Evolutionary conservation across 2,888 invertebrate species (phyloP).

Genomic region (Scelioninae gen. 2): DNA sequence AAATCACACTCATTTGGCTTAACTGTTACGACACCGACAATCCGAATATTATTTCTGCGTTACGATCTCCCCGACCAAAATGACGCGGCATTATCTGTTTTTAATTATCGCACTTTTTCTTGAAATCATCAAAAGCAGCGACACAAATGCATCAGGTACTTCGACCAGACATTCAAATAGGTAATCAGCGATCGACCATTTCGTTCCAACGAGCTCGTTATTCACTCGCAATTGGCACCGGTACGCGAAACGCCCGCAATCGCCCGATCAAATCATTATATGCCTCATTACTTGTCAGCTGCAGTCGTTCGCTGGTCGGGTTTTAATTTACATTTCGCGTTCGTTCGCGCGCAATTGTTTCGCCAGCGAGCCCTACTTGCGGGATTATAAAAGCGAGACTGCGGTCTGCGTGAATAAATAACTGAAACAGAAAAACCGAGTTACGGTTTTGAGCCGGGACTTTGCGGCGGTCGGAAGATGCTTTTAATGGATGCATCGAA

Average conservation of each 20-base stretch:
- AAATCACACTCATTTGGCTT: too few species aligned
- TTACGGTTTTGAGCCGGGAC: conserved; percentile 20
- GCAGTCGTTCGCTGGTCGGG: conserved; percentile 44
- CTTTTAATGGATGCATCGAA: conserved; percentile 35
- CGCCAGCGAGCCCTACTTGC: conserved; percentile 33
- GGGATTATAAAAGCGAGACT: conserved; percentile 45
- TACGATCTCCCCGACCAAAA: conserved; percentile 15
- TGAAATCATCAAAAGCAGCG: conserved; percentile 37
- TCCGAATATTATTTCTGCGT: conserved; percentile 30
- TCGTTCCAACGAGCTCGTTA: conserved; percentile 63
- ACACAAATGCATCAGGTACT: conserved; percentile 33
- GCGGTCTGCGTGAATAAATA: conserved; percentile 44
- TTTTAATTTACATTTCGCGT: conserved; percentile 56
- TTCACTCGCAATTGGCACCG: conserved; percentile 68
- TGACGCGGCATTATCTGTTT: conserved; percentile 29
- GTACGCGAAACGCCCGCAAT: conserved; percentile 67
- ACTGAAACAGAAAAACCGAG: conserved; percentile 39
- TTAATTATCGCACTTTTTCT: conserved; percentile 43
- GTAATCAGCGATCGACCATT: conserved; percentile 55
- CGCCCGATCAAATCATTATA: conserved; percentile 70
- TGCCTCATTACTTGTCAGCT: conserved; percentile 69
- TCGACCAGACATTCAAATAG: conserved; percentile 45
- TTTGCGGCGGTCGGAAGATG: conserved; percentile 30
- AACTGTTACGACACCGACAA: too few species aligned
- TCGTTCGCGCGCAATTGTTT: conserved; percentile 52